Evolutionary conservation across 2,888 invertebrate species (phyloP).

Genomic region (Melanophora roralis): DNA sequence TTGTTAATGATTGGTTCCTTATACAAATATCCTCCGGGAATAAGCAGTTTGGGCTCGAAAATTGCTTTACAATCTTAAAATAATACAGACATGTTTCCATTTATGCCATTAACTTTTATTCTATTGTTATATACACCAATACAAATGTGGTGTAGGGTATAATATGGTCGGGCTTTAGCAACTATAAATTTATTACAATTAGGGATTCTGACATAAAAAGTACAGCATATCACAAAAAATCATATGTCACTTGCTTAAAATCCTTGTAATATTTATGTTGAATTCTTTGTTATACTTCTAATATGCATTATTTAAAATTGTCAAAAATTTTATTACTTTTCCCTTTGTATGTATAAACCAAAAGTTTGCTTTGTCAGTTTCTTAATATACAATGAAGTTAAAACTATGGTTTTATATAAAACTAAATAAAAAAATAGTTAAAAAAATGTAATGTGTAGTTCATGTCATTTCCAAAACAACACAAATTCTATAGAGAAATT

Average conservation of each 20-base stretch:
- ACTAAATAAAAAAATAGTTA: background rate
- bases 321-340: background rate
- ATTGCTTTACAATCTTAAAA: too few species aligned
- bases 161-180: too few species aligned
- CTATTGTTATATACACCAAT: too few species aligned
- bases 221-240: background rate
- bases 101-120: too few species aligned
- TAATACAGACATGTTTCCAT: too few species aligned
- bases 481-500: background rate
- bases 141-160: too few species aligned
- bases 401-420: background rate
- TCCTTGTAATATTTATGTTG: background rate
- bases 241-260: conserved; percentile 40
- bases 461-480: background rate
- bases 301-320: background rate
- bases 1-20: too few species aligned
- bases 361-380: background rate
- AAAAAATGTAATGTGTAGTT: too few species aligned
- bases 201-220: too few species aligned
- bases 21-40: too few species aligned
- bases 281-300: background rate
- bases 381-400: background rate
- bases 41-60: too few species aligned
- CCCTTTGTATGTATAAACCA: background rate
- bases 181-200: too few species aligned